phyloP scores from a whole-genome alignment of 2,888 invertebrate genomes.

The Pterobdella sp. region DNA sequence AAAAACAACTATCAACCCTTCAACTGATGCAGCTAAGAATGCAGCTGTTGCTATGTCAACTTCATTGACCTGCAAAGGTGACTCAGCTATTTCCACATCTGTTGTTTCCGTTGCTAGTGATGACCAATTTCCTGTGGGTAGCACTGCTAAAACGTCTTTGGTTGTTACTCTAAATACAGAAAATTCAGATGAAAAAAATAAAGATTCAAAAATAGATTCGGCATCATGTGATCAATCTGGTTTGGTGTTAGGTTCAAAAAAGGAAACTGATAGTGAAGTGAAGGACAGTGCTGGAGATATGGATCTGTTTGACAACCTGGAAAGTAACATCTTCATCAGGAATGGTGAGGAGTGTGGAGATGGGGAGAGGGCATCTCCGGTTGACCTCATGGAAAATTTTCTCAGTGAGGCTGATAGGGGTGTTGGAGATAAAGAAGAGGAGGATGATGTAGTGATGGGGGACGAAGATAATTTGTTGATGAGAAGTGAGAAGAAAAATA shows the following conservation, averaged over 20 bases:
- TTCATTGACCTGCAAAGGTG: background rate
- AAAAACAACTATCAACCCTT: background rate
- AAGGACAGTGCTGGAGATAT: background rate
- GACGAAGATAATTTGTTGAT: too few species aligned
- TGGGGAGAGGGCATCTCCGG: too few species aligned
- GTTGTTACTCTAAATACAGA: too few species aligned
- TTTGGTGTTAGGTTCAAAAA: background rate
- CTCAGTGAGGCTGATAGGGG: background rate
- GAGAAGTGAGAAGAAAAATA: constrained; percentile 8
- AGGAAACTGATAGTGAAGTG: background rate
- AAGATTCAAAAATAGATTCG: background rate
- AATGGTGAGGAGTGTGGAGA: background rate
- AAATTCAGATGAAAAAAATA: background rate
- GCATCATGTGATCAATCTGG: background rate
- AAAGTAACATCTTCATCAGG: too few species aligned
- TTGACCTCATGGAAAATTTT: too few species aligned
- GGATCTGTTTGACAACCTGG: too few species aligned
- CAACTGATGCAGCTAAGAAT: background rate
- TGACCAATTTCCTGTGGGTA: background rate
- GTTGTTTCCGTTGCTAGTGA: background rate
- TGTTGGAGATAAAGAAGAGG: background rate
- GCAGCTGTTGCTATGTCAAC: background rate
- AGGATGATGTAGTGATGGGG: background rate
- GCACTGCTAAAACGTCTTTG: too few species aligned
- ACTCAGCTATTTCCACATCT: background rate